Percentiles rank a stretch among this genome's conserved stretches.
These are phyloP conservation scores for Tetranychus piercei DNA, from an alignment of 2,888 invertebrate species.

Conservation along the genomic window DNA sequence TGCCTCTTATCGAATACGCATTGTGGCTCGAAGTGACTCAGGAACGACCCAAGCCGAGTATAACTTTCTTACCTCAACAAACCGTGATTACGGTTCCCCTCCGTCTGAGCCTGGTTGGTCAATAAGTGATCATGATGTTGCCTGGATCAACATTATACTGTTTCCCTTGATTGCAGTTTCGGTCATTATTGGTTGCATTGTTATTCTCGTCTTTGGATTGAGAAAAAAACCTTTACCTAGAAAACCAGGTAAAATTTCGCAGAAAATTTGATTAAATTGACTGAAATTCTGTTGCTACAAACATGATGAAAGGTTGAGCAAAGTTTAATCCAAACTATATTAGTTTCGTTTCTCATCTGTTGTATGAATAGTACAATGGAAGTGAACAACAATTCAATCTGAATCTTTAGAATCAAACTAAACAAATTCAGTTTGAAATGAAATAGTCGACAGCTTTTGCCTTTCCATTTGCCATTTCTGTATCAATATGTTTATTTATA, in stretches of 20 bases:
- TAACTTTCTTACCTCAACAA: constrained; percentile 38
- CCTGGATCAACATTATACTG: not conserved
- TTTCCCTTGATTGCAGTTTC: not conserved
- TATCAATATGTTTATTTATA: too few species aligned
- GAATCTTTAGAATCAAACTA: too few species aligned
- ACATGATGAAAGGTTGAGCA: too few species aligned
- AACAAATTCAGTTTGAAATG: too few species aligned
- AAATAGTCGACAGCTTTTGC: too few species aligned
- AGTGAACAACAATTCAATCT: too few species aligned
- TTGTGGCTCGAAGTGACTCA: constrained; percentile 46
- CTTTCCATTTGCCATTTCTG: too few species aligned
- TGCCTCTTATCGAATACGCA: constrained; percentile 34
- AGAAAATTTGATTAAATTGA: too few species aligned
- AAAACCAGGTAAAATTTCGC: not conserved
- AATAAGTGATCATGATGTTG: not conserved
- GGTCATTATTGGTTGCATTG: constrained; percentile 5
- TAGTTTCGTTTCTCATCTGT: too few species aligned
- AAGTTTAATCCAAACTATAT: too few species aligned
- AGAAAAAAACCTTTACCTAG: not conserved
- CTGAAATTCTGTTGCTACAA: too few species aligned
- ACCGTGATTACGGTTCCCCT: not conserved
- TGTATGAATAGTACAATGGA: too few species aligned
- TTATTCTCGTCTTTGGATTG: constrained; percentile 2
- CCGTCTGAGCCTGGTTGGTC: not conserved
- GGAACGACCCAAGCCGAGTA: constrained; percentile 44